A percentile compares a stretch with the other conserved stretches of the same genome.
Evolutionary conservation across 2,797 vertebrate genomes (phyloP).

Genomic region (Trachurus trachurus): DNA sequence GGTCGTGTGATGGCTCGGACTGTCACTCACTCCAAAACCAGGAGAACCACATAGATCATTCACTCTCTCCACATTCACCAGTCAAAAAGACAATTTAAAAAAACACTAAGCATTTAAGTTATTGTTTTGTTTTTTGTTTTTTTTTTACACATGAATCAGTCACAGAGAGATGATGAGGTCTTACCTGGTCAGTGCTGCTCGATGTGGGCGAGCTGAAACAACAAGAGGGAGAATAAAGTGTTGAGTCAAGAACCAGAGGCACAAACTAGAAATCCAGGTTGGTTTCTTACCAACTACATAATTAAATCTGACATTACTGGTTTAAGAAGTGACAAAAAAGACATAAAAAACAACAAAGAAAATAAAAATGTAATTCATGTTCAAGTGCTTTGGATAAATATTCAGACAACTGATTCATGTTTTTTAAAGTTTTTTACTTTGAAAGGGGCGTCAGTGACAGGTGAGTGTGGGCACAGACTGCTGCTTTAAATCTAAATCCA

Average conservation of each 20-base stretch:
- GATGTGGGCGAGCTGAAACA: constrained; percentile 51
- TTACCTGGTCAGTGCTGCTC: constrained; percentile 64
- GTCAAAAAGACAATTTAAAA: background rate
- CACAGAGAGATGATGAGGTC: background rate
- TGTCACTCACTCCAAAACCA: constrained; percentile 2
- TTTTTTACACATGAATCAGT: background rate
- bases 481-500: too few relatives aligned
- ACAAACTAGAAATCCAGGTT: background rate
- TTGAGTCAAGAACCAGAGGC: background rate
- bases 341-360: background rate
- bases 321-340: background rate
- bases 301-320: background rate
- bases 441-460: too few relatives aligned
- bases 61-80: background rate
- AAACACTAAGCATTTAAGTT: background rate
- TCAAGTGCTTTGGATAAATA: background rate
- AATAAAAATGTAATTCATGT: background rate
- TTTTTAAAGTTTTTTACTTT: too few relatives aligned
- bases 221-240: background rate
- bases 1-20: constrained; percentile 13
- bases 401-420: too few relatives aligned
- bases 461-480: too few relatives aligned
- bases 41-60: background rate
- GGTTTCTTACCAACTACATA: accelerated
- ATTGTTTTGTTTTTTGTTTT: too few relatives aligned